Conservation (phyloP, 2,888 invertebrate species). For the Byasa hedistus region DNA sequence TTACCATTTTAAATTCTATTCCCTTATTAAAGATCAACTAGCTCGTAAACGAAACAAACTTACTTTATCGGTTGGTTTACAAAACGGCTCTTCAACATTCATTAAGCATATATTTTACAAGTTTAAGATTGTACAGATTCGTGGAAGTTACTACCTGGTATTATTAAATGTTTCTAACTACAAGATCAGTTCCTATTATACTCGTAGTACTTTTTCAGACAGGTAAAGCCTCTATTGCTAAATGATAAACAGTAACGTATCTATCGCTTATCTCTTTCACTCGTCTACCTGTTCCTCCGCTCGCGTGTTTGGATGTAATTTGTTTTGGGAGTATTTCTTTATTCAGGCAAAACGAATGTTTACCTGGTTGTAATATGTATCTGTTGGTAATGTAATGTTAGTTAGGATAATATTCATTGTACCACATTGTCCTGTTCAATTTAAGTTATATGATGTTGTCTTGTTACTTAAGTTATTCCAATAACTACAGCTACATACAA, state of each 20-base stretch:
- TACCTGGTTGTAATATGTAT: no score
- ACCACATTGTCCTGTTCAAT: no score
- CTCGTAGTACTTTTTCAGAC: slow-evolving; percentile 15
- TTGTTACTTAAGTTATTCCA: no score
- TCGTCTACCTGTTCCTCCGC: background rate
- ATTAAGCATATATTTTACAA: slow-evolving; percentile 1
- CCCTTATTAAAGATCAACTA: slow-evolving; percentile 20
- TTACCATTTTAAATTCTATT: slow-evolving; percentile 24
- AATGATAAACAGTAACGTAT: slow-evolving; percentile 9
- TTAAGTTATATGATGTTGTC: no score
- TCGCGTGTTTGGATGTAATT: slow-evolving; percentile 2
- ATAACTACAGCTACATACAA: no score
- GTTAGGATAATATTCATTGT: no score
- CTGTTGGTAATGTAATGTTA: no score
- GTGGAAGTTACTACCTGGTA: slow-evolving; percentile 27
- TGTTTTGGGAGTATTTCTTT: no score
- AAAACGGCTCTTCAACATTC: background rate
- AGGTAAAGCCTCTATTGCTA: slow-evolving; percentile 24
- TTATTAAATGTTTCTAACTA: slow-evolving; percentile 21
- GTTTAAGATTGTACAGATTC: slow-evolving; percentile 15
- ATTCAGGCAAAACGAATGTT: no score
- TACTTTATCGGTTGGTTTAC: background rate
- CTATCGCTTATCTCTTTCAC: slow-evolving; percentile 10
- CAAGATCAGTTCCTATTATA: slow-evolving; percentile 25
- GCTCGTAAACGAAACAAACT: slow-evolving; percentile 7